phyloP scores from a whole-genome alignment of 92 coral and sea anemone species.

The Palythoa caribaeorum region DNA sequence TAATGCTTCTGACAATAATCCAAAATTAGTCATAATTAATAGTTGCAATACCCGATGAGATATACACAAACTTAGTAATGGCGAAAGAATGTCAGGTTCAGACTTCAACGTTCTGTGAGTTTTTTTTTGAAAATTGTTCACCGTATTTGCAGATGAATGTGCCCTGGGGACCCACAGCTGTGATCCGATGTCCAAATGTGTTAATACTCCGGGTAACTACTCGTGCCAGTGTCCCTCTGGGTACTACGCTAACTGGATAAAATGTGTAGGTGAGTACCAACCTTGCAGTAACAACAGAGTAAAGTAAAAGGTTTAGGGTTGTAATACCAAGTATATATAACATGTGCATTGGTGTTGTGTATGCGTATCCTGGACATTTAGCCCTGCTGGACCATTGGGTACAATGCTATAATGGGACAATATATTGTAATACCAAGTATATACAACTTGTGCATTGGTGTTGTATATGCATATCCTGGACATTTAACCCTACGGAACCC shows the following conservation, averaged over 20 bases:
- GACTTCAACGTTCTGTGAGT: background rate
- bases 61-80: no score
- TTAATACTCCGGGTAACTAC: conserved; percentile 93
- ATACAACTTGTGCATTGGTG: no score
- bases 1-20: no score
- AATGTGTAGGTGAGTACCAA: conserved; percentile 75
- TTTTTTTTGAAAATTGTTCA: background rate
- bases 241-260: conserved; percentile 79
- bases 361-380: no score
- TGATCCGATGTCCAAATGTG: conserved; percentile 81
- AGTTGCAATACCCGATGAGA: no score
- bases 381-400: no score
- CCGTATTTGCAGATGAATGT: conserved; percentile 80
- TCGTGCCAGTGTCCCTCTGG: conserved; percentile 93
- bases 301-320: background rate
- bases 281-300: background rate
- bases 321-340: background rate
- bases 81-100: background rate
- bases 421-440: no score
- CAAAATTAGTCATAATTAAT: no score
- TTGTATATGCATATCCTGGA: no score
- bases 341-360: no score
- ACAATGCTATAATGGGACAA: no score
- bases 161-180: conserved; percentile 80
- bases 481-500: no score